These are phyloP conservation scores for Drosophila erecta DNA, from an alignment of 1,140 invertebrate genomes.

Conservation along the genomic window DNA sequence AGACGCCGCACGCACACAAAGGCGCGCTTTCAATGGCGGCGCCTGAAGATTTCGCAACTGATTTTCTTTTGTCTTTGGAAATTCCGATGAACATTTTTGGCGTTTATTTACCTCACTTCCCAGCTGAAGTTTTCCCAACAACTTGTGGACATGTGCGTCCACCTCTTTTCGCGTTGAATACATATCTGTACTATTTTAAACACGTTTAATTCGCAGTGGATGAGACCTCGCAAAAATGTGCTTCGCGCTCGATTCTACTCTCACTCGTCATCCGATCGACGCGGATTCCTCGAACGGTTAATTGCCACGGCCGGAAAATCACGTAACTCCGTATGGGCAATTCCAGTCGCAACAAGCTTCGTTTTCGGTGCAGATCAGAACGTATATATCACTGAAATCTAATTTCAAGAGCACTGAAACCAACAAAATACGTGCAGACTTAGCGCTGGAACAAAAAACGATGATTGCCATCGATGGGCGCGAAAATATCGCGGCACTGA, in stretches of 20 bases:
- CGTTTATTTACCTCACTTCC: constrained; percentile 53
- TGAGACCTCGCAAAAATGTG: constrained; percentile 45
- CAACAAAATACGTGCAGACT: constrained; percentile 16
- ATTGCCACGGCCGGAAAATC: not conserved
- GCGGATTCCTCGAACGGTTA: constrained; percentile 9
- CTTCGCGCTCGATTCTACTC: constrained; percentile 16
- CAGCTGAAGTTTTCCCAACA: constrained; percentile 46
- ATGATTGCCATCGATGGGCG: not conserved
- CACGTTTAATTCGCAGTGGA: constrained; percentile 1
- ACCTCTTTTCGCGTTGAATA: constrained; percentile 56
- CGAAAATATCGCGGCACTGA: not conserved
- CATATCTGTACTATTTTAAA: constrained; percentile 21
- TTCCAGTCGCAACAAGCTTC: not conserved
- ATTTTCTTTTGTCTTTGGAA: constrained; percentile 19
- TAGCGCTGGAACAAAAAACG: not conserved
- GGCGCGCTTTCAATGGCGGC: constrained; percentile 45
- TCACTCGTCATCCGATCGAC: constrained; percentile 19
- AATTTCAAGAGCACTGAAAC: constrained; percentile 2
- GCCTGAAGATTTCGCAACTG: constrained; percentile 67
- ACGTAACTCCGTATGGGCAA: constrained; percentile 1
- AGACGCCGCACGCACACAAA: constrained; percentile 21
- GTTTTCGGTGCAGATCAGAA: constrained; percentile 3
- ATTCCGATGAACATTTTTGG: constrained; percentile 19
- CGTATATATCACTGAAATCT: constrained; percentile 14
- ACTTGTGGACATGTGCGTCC: constrained; percentile 64